These are phyloP conservation scores for Momotus momota DNA, from an alignment of 2,797 vertebrate genomes.

Conservation along the genomic window DNA sequence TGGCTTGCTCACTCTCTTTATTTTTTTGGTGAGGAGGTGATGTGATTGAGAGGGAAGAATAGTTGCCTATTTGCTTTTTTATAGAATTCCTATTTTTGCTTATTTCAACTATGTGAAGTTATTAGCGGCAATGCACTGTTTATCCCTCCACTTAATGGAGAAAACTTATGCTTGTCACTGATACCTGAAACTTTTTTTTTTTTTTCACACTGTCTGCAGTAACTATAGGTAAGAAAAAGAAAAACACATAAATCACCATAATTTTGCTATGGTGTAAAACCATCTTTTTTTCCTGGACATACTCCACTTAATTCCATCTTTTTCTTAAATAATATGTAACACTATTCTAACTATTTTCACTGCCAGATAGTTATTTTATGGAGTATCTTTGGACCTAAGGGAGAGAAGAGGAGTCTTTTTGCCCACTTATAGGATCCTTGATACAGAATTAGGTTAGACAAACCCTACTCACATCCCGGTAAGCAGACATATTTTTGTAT, in stretches of 20 bases:
- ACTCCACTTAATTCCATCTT: neutral
- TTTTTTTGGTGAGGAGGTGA: neutral
- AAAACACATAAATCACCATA: neutral
- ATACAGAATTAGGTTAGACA: constrained; percentile 51
- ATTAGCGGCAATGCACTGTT: neutral
- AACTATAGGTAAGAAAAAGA: neutral
- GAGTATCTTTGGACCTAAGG: constrained; percentile 25
- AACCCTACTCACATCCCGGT: constrained; percentile 68
- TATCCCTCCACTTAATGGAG: neutral
- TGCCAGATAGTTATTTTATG: neutral
- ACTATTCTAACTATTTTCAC: neutral
- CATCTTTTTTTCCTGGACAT: neutral
- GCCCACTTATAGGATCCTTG: neutral
- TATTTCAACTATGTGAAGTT: neutral
- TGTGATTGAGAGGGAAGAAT: neutral
- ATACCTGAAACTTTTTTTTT: neutral
- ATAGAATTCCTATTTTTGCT: neutral
- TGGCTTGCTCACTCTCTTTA: neutral
- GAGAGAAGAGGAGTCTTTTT: constrained; percentile 15
- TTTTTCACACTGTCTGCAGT: neutral
- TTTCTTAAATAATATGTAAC: neutral
- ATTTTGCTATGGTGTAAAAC: neutral
- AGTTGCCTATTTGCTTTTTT: neutral
- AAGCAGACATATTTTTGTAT: constrained; percentile 82
- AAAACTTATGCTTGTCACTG: neutral